Percentiles rank a stretch among this genome's conserved stretches.
These are phyloP conservation scores for Diarsia brunnea DNA, from an alignment of 2,888 invertebrate species.

Conservation along the genomic window DNA sequence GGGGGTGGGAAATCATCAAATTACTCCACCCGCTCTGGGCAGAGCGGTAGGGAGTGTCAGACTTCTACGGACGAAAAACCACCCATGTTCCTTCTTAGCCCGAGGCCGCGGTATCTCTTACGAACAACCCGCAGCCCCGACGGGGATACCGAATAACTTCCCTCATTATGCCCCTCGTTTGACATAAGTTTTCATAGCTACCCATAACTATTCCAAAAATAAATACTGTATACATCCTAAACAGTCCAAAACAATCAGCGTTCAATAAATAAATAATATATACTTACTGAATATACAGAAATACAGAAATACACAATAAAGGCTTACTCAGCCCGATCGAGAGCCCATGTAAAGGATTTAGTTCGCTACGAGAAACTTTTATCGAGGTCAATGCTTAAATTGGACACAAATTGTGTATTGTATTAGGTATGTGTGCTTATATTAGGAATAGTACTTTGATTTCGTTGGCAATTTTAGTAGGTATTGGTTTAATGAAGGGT, in stretches of 20 bases:
- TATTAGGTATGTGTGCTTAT: conserved; percentile 28
- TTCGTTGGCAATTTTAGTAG: conserved; percentile 22
- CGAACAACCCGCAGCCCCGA: no score
- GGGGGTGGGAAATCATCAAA: no score
- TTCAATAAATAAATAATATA: conserved; percentile 40
- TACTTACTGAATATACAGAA: conserved; percentile 26
- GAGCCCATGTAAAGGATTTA: conserved; percentile 39
- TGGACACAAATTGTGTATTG: conserved; percentile 48
- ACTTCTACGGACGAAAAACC: no score
- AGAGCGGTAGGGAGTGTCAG: no score
- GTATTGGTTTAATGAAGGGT: conserved; percentile 5
- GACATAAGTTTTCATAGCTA: conserved; percentile 7
- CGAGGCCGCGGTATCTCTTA: no score
- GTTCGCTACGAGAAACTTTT: conserved; percentile 44
- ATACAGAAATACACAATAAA: conserved; percentile 29
- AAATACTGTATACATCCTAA: neutral
- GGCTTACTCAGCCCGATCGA: conserved; percentile 34
- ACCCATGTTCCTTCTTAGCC: no score
- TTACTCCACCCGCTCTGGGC: no score
- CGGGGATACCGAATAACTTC: no score
- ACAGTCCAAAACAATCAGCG: conserved; percentile 20
- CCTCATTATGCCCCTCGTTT: no score
- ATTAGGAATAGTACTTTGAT: conserved; percentile 27
- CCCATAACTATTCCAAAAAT: neutral
- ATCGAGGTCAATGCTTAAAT: conserved; percentile 54